Percentiles rank a stretch among this genome's conserved stretches.
phyloP scores from a whole-genome alignment of 2,797 vertebrate species.

The Muscicapa striata region DNA sequence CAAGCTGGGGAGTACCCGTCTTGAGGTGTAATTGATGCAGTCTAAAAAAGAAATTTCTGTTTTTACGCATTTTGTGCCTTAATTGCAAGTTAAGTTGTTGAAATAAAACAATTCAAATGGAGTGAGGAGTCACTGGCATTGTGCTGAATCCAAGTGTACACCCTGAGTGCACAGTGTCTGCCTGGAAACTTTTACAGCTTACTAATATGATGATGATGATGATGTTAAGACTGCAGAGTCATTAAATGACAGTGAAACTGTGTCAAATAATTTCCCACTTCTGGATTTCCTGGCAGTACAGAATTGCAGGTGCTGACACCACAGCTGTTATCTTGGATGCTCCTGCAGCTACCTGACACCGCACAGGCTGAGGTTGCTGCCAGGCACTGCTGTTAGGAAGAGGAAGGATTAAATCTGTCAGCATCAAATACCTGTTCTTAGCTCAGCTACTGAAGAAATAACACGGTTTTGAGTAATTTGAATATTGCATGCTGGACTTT shows the following conservation, averaged over 20 bases:
- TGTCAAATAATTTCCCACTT: background rate
- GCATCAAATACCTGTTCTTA: background rate
- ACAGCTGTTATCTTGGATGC: background rate
- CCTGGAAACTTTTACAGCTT: background rate
- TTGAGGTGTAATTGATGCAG: background rate
- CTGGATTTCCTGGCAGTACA: background rate
- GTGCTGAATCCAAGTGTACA: background rate
- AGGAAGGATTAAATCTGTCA: background rate
- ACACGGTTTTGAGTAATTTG: background rate
- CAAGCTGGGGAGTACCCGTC: background rate
- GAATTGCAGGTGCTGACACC: background rate
- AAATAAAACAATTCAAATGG: background rate
- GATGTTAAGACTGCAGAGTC: background rate
- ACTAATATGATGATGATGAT: background rate
- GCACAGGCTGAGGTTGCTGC: background rate
- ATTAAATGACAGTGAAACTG: background rate
- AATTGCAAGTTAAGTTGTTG: background rate
- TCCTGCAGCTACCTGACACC: fast-evolving
- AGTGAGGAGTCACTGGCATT: background rate
- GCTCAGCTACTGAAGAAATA: background rate
- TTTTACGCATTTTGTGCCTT: background rate
- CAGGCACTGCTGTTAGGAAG: background rate
- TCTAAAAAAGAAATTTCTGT: background rate
- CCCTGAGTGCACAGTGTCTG: background rate
- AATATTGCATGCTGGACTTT: background rate